Base-by-base conservation (phyloP, 2,888 invertebrate genomes). In the Dryomyza anilis region DNA sequence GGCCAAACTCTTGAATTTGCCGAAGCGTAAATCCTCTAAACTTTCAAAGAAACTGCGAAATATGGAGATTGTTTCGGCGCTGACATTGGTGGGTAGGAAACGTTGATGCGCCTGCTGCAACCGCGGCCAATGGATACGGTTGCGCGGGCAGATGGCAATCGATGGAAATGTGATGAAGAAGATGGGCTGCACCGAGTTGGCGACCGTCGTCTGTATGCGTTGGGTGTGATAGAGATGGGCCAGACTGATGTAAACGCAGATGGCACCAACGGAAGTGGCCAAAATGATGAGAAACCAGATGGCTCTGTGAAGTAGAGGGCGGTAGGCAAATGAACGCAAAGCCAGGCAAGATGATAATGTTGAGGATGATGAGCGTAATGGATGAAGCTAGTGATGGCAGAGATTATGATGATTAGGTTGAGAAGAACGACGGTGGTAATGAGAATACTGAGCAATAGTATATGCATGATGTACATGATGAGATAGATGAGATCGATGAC, bases 141-240 rank as follows among this genome's bases (percentile, higher is more conserved):
- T 78, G 4, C 72, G 72, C 3, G 75, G 69, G 64, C 83, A 83
- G 12, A 83, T 63, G 19, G 74, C 82, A 45, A 83, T 72, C 3
- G 81, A 75, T 3, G 83, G 83, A 64, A 79, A 83, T 1, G 76
- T 68, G 0, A 78, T 68, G 30, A 66, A 73, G 57, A 77, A 78
- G 1, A 81, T 69, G 0, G 82, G 81, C 36, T 70, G 63, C 56
- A 81, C 76, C 2, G 78, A 76, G 62, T 80, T 75, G 53, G 76
- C 78, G 19, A 83, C 77, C 7, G 78, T 79, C 0, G 82, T 83
- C 33, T 80, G 76, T 1, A 75, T 68, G 4, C 77, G 75, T 5
- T 70, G 71, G 2, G 71, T 70, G 50, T 69, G 53, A 53, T 81
- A 81, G 19, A 79, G 67, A 19, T 71, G 73, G 6, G 71, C 70